phyloP scores from a whole-genome alignment of 2,113 vertebrate species.

The Caranx ignobilis region DNA sequence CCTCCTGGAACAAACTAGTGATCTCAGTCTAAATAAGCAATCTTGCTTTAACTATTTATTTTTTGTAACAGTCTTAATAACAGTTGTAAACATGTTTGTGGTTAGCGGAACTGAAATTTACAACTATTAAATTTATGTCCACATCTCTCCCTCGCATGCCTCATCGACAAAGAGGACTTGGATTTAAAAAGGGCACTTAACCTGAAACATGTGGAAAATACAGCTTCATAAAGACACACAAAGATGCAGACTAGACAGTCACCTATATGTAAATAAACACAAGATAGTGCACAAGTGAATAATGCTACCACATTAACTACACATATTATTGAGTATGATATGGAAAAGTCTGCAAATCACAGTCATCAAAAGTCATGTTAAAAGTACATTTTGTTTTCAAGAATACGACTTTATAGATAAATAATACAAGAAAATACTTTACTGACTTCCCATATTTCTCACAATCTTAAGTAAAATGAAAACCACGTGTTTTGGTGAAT shows the following conservation, averaged over 20 bases:
- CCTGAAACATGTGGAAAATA: neutral
- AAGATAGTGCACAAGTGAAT: neutral
- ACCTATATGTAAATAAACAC: neutral
- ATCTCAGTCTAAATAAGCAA: too few relatives aligned
- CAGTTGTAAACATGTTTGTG: neutral
- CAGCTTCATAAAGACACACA: neutral
- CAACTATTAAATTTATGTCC: neutral
- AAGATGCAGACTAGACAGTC: neutral
- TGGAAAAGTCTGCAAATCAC: too few relatives aligned
- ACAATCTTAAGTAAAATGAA: neutral
- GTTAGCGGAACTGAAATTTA: neutral
- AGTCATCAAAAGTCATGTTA: too few relatives aligned
- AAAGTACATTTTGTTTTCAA: too few relatives aligned
- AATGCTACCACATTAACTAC: too few relatives aligned
- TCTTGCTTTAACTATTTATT: neutral
- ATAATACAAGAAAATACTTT: too few relatives aligned
- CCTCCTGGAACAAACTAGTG: neutral
- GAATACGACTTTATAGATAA: too few relatives aligned
- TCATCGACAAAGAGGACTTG: neutral
- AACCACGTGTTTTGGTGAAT: neutral
- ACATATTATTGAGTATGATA: too few relatives aligned
- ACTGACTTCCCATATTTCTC: too few relatives aligned
- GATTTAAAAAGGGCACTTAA: neutral
- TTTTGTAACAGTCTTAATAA: neutral
- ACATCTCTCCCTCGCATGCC: neutral